Evolutionary conservation across 2,888 invertebrate species (phyloP).

Genomic region (Zygogramma bicolorata): DNA sequence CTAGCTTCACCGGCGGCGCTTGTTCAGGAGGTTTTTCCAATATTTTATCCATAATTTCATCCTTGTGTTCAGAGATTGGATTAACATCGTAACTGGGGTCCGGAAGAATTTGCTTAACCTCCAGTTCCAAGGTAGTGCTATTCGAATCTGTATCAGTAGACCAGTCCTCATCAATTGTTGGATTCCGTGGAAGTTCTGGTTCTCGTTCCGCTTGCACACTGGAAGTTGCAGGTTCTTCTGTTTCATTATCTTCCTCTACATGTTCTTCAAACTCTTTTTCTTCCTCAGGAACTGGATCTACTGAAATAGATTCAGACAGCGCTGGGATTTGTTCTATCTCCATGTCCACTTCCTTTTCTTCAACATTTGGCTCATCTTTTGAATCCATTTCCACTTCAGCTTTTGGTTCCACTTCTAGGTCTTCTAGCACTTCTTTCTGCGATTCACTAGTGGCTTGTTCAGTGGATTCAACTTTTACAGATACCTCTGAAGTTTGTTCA

Average conservation of each 20-base stretch:
- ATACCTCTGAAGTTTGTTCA: conserved; percentile 49
- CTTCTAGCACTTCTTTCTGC: not conserved
- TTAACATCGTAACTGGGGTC: conserved; percentile 41
- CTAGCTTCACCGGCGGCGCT: conserved; percentile 72
- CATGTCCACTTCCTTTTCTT: conserved; percentile 27
- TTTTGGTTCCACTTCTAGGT: not conserved
- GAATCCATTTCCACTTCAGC: conserved; percentile 35
- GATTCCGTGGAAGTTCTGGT: conserved; percentile 34
- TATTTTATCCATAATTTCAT: conserved; percentile 60
- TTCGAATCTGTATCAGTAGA: conserved; percentile 60
- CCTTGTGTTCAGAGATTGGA: conserved; percentile 56
- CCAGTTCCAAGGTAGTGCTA: conserved; percentile 54
- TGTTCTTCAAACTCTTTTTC: conserved; percentile 32
- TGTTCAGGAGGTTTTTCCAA: conserved; percentile 56
- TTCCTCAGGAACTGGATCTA: conserved; percentile 40
- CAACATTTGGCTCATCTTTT: conserved; percentile 28
- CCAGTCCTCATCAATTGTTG: conserved; percentile 56
- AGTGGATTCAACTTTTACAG: not conserved
- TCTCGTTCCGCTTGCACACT: conserved; percentile 11
- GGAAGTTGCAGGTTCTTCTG: conserved; percentile 19
- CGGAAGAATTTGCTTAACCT: conserved; percentile 54
- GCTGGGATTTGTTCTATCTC: conserved; percentile 19
- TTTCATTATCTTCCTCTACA: conserved; percentile 27
- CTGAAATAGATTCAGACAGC: not conserved
- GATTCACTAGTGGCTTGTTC: not conserved